Percentiles rank a stretch among this genome's conserved stretches.
These are phyloP conservation scores for Tillus elongatus DNA, from an alignment of 2,888 invertebrate genomes.

Conservation along the genomic window DNA sequence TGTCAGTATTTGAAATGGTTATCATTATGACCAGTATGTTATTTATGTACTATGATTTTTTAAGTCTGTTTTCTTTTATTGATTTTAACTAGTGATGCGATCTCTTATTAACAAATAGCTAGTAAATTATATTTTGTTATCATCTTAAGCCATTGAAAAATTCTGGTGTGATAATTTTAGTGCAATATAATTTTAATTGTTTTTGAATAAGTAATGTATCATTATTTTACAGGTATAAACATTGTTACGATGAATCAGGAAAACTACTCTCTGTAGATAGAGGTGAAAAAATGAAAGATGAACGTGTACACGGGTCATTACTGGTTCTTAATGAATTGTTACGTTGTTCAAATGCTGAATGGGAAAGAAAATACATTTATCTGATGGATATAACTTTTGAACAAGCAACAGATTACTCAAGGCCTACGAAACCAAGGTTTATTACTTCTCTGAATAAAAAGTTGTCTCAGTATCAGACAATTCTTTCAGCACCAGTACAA, in stretches of 20 bases:
- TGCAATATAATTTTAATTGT: constrained; percentile 6
- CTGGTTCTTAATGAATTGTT: constrained; percentile 90
- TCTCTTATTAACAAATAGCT: too few species aligned
- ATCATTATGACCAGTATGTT: too few species aligned
- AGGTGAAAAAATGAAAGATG: constrained; percentile 75
- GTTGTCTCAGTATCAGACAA: constrained; percentile 31
- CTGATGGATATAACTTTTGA: constrained; percentile 48
- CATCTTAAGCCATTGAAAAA: too few species aligned
- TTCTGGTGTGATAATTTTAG: too few species aligned
- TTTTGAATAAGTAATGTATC: constrained; percentile 6
- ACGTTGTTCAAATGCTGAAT: constrained; percentile 78
- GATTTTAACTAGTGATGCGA: too few species aligned
- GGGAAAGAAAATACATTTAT: constrained; percentile 73
- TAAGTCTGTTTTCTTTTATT: too few species aligned
- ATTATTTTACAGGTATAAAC: constrained; percentile 54
- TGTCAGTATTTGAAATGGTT: too few species aligned
- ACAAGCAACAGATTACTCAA: not conserved
- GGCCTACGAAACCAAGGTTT: constrained; percentile 36
- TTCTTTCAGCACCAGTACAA: constrained; percentile 47
- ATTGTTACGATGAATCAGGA: constrained; percentile 85
- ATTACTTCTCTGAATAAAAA: constrained; percentile 41
- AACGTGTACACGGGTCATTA: constrained; percentile 85
- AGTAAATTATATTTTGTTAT: too few species aligned
- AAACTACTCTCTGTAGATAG: constrained; percentile 64
- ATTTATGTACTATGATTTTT: too few species aligned